These are phyloP conservation scores for Himalopsyche japonica DNA, from an alignment of 2,888 invertebrate species.

Conservation along the genomic window DNA sequence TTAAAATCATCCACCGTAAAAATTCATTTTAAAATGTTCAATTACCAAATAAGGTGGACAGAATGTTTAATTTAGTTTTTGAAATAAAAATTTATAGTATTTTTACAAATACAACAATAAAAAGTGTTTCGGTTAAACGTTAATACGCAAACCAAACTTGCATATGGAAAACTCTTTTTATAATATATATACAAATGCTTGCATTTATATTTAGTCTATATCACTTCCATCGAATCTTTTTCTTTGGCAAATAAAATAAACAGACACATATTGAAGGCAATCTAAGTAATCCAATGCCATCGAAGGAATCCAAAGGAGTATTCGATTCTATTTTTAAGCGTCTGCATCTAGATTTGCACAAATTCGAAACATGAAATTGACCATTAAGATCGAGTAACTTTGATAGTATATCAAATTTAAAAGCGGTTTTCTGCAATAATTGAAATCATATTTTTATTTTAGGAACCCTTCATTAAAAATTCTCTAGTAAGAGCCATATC, in stretches of 20 bases:
- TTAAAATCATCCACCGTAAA: no score
- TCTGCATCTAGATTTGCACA: slow-evolving; percentile 33
- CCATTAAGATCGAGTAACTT: slow-evolving; percentile 21
- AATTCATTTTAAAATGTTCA: no score
- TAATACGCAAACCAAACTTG: background rate
- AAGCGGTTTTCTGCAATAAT: no score
- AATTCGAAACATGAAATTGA: slow-evolving; percentile 24
- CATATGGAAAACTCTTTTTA: no score
- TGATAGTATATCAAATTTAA: background rate
- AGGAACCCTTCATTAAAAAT: no score
- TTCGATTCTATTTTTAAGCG: slow-evolving; percentile 35
- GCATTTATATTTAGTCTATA: background rate
- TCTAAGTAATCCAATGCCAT: slow-evolving; percentile 24
- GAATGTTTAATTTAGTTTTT: no score
- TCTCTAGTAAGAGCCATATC: no score
- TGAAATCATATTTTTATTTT: no score
- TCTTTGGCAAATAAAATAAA: slow-evolving; percentile 17
- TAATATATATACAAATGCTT: background rate
- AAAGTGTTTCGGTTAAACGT: no score
- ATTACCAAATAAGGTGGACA: no score
- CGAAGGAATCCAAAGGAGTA: slow-evolving; percentile 30
- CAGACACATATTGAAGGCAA: slow-evolving; percentile 24
- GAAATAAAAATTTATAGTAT: no score
- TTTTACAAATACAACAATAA: no score
- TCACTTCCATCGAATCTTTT: slow-evolving; percentile 10